A percentile compares a stretch with the other conserved stretches of the same genome.
These are phyloP conservation scores for Fregetta grallaria DNA, from an alignment of 2,113 vertebrate species.

Conservation along the genomic window DNA sequence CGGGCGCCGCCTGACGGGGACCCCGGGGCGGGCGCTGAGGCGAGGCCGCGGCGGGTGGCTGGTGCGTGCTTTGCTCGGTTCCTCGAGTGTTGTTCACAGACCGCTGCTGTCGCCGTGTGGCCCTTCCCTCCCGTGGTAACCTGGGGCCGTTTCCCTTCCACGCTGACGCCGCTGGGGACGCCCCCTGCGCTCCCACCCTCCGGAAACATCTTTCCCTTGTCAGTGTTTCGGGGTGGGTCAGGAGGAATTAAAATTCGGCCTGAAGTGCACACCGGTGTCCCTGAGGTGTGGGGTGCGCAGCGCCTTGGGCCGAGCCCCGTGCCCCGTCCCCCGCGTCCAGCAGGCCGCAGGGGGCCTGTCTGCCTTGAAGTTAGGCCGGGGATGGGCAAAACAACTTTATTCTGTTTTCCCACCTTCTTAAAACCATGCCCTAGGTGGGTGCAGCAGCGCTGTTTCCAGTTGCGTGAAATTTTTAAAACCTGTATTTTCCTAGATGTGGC, in stretches of 20 bases:
- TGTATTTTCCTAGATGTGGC: neutral
- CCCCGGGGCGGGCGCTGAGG: neutral
- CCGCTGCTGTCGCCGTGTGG: fast-evolving
- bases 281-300: fast-evolving
- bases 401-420: neutral
- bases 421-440: neutral
- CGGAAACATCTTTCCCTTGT: neutral
- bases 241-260: neutral
- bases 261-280: fast-evolving
- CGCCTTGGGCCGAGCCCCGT: neutral
- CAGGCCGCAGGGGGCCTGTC: fast-evolving
- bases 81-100: neutral
- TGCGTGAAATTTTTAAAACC: neutral
- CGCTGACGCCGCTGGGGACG: fast-evolving
- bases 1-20: neutral
- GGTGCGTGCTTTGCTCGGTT: neutral
- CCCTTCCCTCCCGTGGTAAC: no score
- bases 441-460: fast-evolving
- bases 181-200: no score
- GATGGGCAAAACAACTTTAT: neutral
- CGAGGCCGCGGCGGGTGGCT: neutral
- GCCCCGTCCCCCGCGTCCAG: fast-evolving
- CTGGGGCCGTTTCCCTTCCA: fast-evolving
- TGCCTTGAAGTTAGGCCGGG: neutral
- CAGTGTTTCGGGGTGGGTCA: neutral